A percentile compares a stretch with the other conserved stretches of the same genome.
Evolutionary conservation across 2,888 invertebrate genomes (phyloP).

Genomic region (Cataglyphis altisquamis): DNA sequence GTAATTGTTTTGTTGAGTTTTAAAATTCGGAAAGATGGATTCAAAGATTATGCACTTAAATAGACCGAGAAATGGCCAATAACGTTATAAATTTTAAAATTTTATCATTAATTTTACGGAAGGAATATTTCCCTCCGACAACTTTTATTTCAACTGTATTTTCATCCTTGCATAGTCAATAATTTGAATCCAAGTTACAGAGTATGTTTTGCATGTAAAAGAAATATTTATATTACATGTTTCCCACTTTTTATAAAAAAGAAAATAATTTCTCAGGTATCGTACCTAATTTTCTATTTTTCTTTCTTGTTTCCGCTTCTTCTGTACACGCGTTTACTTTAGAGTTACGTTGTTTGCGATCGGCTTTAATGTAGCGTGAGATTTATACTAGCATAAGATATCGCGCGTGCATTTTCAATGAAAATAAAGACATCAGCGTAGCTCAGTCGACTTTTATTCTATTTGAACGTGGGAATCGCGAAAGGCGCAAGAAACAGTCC

Average conservation of each 20-base stretch:
- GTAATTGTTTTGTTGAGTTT: conserved; percentile 31
- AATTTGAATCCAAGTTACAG: conserved; percentile 27
- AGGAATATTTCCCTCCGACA: neutral
- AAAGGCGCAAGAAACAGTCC: conserved; percentile 17
- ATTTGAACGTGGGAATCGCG: conserved; percentile 37
- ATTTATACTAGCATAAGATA: conserved; percentile 38
- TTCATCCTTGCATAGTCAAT: conserved; percentile 10
- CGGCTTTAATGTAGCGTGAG: conserved; percentile 38
- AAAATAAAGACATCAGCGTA: conserved; percentile 27
- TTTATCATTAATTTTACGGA: neutral
- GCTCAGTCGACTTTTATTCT: conserved; percentile 43
- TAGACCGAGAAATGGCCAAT: neutral
- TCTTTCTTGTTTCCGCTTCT: neutral
- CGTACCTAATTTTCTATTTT: conserved; percentile 3
- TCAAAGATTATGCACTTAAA: conserved; percentile 23
- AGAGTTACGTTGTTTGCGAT: conserved; percentile 40
- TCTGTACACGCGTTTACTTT: conserved; percentile 11
- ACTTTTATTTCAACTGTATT: neutral
- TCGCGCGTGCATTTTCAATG: conserved; percentile 25
- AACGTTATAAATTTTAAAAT: conserved; percentile 15
- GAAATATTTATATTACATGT: conserved; percentile 19
- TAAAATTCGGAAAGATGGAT: conserved; percentile 10
- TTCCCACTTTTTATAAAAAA: neutral
- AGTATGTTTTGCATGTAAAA: conserved; percentile 16
- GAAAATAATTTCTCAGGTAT: neutral